These are phyloP conservation scores for Calosoma granatense DNA, from an alignment of 1,140 invertebrate genomes.

Conservation along the genomic window DNA sequence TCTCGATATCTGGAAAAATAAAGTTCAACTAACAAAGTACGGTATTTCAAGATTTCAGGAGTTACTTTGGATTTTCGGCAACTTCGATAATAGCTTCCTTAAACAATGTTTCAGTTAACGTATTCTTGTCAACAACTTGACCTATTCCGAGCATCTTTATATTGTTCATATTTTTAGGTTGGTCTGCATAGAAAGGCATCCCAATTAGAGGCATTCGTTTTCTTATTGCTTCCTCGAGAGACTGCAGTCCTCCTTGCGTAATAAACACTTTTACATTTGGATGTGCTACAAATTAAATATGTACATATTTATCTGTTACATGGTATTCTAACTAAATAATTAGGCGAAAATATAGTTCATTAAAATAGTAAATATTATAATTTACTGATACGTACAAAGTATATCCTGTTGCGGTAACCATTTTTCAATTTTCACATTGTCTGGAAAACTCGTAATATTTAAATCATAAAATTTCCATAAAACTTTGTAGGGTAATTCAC, in stretches of 20 bases:
- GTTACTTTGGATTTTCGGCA: constrained; percentile 19
- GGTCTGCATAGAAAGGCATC: constrained; percentile 33
- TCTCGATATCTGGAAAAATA: neutral
- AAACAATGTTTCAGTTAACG: constrained; percentile 19
- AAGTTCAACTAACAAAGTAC: neutral
- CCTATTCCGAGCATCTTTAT: constrained; percentile 22
- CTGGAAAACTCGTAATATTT: constrained; percentile 39
- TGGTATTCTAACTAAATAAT: no score
- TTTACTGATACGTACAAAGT: constrained; percentile 39
- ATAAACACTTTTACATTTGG: constrained; percentile 35
- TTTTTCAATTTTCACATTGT: constrained; percentile 48
- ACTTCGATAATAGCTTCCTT: constrained; percentile 19
- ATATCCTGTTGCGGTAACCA: constrained; percentile 65
- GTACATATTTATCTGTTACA: neutral
- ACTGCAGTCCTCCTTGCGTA: constrained; percentile 41
- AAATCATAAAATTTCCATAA: constrained; percentile 49
- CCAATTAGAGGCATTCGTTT: constrained; percentile 40
- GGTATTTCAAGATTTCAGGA: constrained; percentile 11
- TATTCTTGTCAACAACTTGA: constrained; percentile 19
- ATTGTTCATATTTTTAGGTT: constrained; percentile 26
- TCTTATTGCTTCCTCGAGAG: constrained; percentile 38
- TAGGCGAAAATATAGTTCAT: no score
- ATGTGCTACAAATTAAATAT: constrained; percentile 29
- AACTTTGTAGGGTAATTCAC: constrained; percentile 40
- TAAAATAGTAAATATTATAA: no score